These are phyloP conservation scores for Stercorarius parasiticus DNA, from an alignment of 2,113 vertebrate species.

Conservation along the genomic window DNA sequence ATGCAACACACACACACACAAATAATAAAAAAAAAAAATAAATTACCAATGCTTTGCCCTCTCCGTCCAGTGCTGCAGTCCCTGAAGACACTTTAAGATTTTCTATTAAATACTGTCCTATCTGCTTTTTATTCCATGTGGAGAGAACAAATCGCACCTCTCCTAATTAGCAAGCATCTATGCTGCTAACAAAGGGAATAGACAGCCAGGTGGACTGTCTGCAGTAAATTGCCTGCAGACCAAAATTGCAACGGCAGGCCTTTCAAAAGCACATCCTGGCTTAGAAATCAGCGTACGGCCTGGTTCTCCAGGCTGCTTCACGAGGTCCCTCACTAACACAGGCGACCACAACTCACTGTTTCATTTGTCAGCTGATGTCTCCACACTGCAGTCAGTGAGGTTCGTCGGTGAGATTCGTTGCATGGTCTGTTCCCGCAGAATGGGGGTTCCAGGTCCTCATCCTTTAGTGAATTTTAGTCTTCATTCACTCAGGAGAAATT, in stretches of 20 bases:
- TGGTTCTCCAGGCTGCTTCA: background rate
- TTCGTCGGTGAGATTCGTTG: accelerated
- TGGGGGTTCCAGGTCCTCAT: background rate
- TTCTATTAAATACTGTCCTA: background rate
- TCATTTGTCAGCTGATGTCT: too few relatives aligned
- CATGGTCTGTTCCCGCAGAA: background rate
- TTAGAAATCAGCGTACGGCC: background rate
- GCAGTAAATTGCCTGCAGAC: background rate
- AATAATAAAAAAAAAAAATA: background rate
- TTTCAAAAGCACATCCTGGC: background rate
- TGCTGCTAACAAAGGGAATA: background rate
- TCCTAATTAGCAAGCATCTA: background rate
- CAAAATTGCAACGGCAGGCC: background rate
- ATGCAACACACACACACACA: background rate
- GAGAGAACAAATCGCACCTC: background rate
- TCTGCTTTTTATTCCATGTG: background rate
- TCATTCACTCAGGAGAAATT: background rate
- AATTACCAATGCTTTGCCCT: background rate
- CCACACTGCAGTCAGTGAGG: background rate
- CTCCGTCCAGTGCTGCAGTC: background rate
- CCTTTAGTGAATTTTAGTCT: background rate
- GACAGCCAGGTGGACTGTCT: background rate
- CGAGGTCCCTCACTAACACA: background rate
- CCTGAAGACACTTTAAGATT: background rate
- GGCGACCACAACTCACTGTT: accelerated